Conservation (phyloP, 2,113 vertebrate genomes). For the Lampris incognitus region DNA sequence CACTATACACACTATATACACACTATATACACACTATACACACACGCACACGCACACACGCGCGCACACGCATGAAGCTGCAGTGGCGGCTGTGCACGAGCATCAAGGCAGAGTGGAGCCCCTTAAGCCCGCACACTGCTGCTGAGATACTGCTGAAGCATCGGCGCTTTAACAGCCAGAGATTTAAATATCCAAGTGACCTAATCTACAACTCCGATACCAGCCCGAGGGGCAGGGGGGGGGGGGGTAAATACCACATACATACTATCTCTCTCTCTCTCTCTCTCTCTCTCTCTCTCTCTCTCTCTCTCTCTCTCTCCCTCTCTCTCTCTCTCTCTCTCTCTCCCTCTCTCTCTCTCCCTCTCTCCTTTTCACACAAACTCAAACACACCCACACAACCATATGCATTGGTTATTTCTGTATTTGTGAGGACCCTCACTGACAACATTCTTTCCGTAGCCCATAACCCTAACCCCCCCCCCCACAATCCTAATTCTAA, state of each 20-base stretch:
- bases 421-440: too few relatives aligned
- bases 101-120: slow-evolving; percentile 46
- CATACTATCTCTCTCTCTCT: slow-evolving; percentile 44
- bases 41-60: too few relatives aligned
- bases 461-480: too few relatives aligned
- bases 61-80: too few relatives aligned
- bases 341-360: slow-evolving; percentile 8
- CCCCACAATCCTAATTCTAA: too few relatives aligned
- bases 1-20: too few relatives aligned
- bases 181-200: slow-evolving; percentile 64
- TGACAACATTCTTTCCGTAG: not conserved
- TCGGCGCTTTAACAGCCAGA: slow-evolving; percentile 47
- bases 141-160: slow-evolving; percentile 43
- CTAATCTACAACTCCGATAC: slow-evolving; percentile 56
- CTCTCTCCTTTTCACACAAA: not conserved
- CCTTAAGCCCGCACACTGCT: slow-evolving; percentile 38
- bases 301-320: slow-evolving; percentile 13
- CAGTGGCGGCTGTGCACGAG: slow-evolving; percentile 41
- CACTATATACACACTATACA: too few relatives aligned
- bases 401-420: too few relatives aligned
- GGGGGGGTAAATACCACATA: slow-evolving; percentile 34
- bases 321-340: slow-evolving; percentile 4
- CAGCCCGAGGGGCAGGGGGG: slow-evolving; percentile 31
- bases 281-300: slow-evolving; percentile 26
- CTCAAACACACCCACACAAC: too few relatives aligned